phyloP scores from a whole-genome alignment of 2,888 invertebrate genomes.

The Agrilus cyanescens region DNA sequence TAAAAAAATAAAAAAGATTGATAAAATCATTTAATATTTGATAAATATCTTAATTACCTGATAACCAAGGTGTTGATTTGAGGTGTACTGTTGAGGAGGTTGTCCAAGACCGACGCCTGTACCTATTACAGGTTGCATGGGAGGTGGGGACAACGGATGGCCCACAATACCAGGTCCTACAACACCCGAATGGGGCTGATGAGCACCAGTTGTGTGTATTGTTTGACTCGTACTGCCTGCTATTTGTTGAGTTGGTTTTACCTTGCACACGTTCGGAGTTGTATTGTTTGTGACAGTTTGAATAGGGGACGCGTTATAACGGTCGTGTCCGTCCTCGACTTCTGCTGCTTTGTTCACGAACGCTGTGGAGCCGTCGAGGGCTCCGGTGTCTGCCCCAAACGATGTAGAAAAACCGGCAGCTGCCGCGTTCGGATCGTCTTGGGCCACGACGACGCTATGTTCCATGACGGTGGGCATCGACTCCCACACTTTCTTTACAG shows the following conservation, averaged over 20 bases:
- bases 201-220: constrained; percentile 22
- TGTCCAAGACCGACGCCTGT: constrained; percentile 36
- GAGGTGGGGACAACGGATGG: constrained; percentile 46
- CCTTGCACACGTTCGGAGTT: constrained; percentile 62
- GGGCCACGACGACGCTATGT: constrained; percentile 36
- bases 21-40: too few species aligned
- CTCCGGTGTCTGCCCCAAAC: constrained; percentile 33
- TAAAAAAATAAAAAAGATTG: constrained; percentile 4
- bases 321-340: constrained; percentile 41
- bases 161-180: constrained; percentile 33
- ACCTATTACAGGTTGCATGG: constrained; percentile 42
- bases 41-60: constrained; percentile 38
- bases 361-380: constrained; percentile 35
- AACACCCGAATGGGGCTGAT: constrained; percentile 35
- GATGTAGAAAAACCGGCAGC: constrained; percentile 27
- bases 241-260: constrained; percentile 75
- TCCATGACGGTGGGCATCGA: constrained; percentile 58
- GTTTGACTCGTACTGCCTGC: constrained; percentile 37
- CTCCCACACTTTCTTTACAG: constrained; percentile 86
- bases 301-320: constrained; percentile 41
- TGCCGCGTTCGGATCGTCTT: constrained; percentile 32
- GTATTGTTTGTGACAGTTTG: constrained; percentile 34
- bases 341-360: constrained; percentile 31
- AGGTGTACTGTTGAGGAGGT: constrained; percentile 42
- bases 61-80: constrained; percentile 58